These are phyloP conservation scores for Drosophila pullipes DNA, from an alignment of 2,888 invertebrate species.

Conservation along the genomic window DNA sequence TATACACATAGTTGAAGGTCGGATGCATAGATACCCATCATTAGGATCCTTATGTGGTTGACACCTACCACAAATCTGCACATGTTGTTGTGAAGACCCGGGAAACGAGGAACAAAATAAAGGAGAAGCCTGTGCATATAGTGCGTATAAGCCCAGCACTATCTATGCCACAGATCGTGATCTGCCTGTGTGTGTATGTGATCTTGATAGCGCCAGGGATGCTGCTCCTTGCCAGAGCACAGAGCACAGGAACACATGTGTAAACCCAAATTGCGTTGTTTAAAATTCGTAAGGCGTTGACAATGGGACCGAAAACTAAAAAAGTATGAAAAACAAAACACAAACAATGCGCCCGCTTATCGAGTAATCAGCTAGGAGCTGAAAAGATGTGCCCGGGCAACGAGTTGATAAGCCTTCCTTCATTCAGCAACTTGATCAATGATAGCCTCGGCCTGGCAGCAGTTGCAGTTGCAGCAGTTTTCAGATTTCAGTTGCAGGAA, in stretches of 20 bases:
- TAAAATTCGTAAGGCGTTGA: conserved; percentile 77
- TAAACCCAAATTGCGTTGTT: conserved; percentile 80
- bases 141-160: conserved; percentile 13
- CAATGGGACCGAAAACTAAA: conserved; percentile 51
- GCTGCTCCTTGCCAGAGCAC: conserved; percentile 13
- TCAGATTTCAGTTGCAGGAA: conserved; percentile 45
- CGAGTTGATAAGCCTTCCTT: conserved; percentile 61
- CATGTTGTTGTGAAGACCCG: conserved; percentile 59
- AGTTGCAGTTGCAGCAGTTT: conserved; percentile 33
- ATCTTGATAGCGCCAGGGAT: conserved; percentile 70
- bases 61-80: conserved; percentile 78
- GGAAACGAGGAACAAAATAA: conserved; percentile 11
- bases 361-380: conserved; percentile 41
- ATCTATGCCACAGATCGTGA: conserved; percentile 41
- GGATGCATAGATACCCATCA: conserved; percentile 58
- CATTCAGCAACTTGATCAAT: conserved; percentile 22
- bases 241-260: conserved; percentile 51
- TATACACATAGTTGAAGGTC: conserved; percentile 7
- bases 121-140: conserved; percentile 21
- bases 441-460: conserved; percentile 29
- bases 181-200: conserved; percentile 26
- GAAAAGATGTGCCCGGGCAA: conserved; percentile 53
- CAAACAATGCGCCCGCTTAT: conserved; percentile 63
- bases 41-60: conserved; percentile 67
- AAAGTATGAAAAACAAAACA: conserved; percentile 15